Base-by-base conservation (phyloP, 1,140 invertebrate species). In the Drosophila leontia region DNA sequence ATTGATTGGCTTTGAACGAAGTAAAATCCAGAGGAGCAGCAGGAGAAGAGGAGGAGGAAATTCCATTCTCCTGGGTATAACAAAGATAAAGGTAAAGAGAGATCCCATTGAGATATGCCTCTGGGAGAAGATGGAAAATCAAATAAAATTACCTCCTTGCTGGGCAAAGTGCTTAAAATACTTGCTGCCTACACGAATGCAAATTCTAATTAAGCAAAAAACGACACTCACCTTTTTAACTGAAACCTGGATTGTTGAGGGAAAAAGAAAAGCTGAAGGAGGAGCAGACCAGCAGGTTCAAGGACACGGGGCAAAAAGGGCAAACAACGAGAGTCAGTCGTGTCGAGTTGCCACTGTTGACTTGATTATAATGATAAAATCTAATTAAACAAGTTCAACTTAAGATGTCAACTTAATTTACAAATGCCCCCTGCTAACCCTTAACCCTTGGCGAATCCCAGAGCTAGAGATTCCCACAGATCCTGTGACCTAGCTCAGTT, bases 331-430 rank as follows among this genome's bases (percentile, higher is more conserved):
- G 44, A 48, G 50, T 55, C 51, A 53, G 50, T 59, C 51, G 70
- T 44, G 39, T 61, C 37, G 55, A 65, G 63, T 56, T 70, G 74
- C 59, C 69, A 72, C 83, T 79, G 65, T 80, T 67, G 76, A 85
- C 68, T 85, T 82, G 82, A 91, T 90, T 90, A 90, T 82, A 85
- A 90, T 79, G 82, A 88, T 90, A 90, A 90, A 91, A 90, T 90
- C 85, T 82, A 90, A 90, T 90, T 90, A 85, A 85, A 82, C 80
- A 90, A 90, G 86, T 90, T 90, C 41, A 90, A 90, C 85, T 70
- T 79, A 75, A 90, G 81, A 90, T 82, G 81, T 82, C 81, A 85
- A 90, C 85, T 90, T 79, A 82, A 90, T 90, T 90, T 90, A 67
- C 64, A 64, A 81, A 79, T 63, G 67, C 81, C 60, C 8, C 26